These are phyloP conservation scores for Chrysopa pallens DNA, from an alignment of 1,140 invertebrate genomes.

Conservation along the genomic window DNA sequence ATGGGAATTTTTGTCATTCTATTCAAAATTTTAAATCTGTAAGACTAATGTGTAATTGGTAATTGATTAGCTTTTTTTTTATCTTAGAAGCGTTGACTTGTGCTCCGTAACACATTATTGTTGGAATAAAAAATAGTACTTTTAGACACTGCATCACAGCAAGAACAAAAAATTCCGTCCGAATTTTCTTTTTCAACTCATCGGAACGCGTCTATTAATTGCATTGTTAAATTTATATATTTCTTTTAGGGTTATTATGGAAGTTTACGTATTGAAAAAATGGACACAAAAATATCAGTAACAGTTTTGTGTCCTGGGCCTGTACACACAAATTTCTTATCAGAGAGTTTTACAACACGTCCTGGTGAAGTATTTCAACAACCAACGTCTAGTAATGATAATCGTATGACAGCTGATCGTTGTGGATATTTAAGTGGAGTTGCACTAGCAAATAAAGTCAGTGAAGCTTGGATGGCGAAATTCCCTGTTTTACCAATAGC, in stretches of 20 bases:
- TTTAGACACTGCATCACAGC: slow-evolving; percentile 1
- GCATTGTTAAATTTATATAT: slow-evolving; percentile 1
- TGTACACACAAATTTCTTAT: slow-evolving; percentile 50
- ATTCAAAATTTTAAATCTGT: too few species aligned
- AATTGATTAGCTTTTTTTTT: neutral
- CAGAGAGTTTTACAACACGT: slow-evolving; percentile 47
- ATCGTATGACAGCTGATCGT: slow-evolving; percentile 44
- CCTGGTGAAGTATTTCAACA: slow-evolving; percentile 30
- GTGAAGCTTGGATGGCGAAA: slow-evolving; percentile 56
- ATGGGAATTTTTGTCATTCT: too few species aligned
- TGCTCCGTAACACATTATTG: neutral
- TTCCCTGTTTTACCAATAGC: slow-evolving; percentile 40
- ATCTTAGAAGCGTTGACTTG: neutral
- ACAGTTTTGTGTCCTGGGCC: slow-evolving; percentile 64
- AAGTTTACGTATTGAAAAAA: slow-evolving; percentile 40
- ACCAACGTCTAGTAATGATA: slow-evolving; percentile 20
- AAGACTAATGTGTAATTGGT: too few species aligned
- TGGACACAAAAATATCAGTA: slow-evolving; percentile 35
- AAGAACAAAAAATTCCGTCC: slow-evolving; percentile 3
- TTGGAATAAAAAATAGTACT: neutral
- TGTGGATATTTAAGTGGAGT: slow-evolving; percentile 55
- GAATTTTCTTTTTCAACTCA: too few species aligned
- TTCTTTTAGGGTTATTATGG: slow-evolving; percentile 53
- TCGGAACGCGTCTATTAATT: slow-evolving; percentile 5
- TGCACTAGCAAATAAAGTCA: slow-evolving; percentile 55